Evolutionary conservation across 2,888 invertebrate species (phyloP).

Genomic region (Tenthredo mesomela): DNA sequence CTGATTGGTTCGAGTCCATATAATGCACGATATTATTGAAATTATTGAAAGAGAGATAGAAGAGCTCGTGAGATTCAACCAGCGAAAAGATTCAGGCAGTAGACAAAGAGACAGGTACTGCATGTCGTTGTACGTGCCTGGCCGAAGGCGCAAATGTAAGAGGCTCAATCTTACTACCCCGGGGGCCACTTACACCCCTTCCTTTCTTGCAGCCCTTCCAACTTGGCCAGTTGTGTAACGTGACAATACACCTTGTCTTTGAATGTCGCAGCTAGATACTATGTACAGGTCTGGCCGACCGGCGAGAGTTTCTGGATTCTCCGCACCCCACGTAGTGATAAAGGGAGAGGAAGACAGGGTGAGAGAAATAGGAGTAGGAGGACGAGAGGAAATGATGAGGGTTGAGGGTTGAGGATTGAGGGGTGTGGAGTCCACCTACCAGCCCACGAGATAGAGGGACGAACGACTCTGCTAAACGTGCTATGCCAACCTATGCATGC

Average conservation of each 20-base stretch:
- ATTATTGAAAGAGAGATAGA: not conserved
- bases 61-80: not conserved
- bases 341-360: slow-evolving; percentile 52
- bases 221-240: slow-evolving; percentile 36
- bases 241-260: slow-evolving; percentile 44
- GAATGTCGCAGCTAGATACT: not conserved
- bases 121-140: not conserved
- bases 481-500: slow-evolving; percentile 73
- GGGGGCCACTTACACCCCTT: slow-evolving; percentile 28
- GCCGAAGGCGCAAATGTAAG: not conserved
- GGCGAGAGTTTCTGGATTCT: slow-evolving; percentile 54
- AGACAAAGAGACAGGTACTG: not conserved
- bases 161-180: slow-evolving; percentile 24
- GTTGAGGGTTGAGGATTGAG: slow-evolving; percentile 38
- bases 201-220: slow-evolving; percentile 30
- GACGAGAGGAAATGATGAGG: slow-evolving; percentile 27
- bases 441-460: slow-evolving; percentile 51
- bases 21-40: too few species aligned
- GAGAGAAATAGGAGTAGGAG: slow-evolving; percentile 38
- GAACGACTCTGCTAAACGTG: slow-evolving; percentile 67
- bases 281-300: slow-evolving; percentile 24
- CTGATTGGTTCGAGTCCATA: too few species aligned
- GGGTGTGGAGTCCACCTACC: slow-evolving; percentile 52
- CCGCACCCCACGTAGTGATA: not conserved
- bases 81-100: not conserved